Conservation (phyloP, 2,797 vertebrate genomes). For the Oreortyx pictus region DNA sequence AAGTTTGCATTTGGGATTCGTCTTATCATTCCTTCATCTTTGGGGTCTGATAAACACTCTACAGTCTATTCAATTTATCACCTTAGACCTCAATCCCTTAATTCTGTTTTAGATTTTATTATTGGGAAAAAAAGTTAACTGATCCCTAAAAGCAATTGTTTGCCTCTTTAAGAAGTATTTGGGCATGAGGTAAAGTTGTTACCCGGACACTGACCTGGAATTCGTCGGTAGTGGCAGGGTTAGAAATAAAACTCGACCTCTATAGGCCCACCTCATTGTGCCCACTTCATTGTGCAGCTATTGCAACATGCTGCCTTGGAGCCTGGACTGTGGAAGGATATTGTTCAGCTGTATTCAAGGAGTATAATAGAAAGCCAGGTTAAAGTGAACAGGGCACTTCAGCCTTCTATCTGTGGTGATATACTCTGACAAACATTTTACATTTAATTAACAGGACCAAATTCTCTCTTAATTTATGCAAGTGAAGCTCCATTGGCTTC, state of each 20-base stretch:
- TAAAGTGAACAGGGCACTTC: background rate
- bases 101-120: background rate
- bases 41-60: background rate
- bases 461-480: slow-evolving; percentile 60
- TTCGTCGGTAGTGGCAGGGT: background rate
- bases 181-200: background rate
- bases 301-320: background rate
- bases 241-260: background rate
- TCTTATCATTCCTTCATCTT: background rate
- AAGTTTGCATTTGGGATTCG: background rate
- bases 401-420: slow-evolving; percentile 43
- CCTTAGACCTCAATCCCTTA: background rate
- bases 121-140: background rate
- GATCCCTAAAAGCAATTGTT: background rate
- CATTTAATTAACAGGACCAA: slow-evolving; percentile 52
- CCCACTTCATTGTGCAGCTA: background rate
- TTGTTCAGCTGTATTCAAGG: background rate
- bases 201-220: background rate
- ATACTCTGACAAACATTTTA: slow-evolving; percentile 59
- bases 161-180: background rate
- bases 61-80: background rate
- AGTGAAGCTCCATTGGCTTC: slow-evolving; percentile 57
- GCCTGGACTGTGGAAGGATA: background rate
- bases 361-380: slow-evolving; percentile 8
- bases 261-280: background rate